Evolutionary conservation across 2,113 vertebrate species (phyloP), one percentile per base, ranked within the genome.

Genomic region (Notarius lentiginosus): DNA sequence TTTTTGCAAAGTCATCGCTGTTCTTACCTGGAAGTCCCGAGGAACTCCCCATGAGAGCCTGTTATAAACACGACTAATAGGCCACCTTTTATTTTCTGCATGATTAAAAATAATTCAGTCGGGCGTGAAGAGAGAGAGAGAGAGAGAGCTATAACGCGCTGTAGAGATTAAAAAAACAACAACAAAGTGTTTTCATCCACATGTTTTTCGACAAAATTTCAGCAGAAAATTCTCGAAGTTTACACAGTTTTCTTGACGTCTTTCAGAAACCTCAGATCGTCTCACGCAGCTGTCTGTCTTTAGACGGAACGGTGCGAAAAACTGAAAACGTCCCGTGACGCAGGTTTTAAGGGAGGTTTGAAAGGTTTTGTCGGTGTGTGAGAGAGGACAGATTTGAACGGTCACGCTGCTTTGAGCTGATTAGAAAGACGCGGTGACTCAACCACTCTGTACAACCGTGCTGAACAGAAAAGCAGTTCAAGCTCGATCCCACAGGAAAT

Each of bases 31-130:
- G 58, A 80, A n/a, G 51, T 79, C 75, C 49, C 20, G n/a, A 34
- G 15, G 56, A 61, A 12, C 20, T 47, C 30, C 58, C 79, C 66
- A 34, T 18, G 68, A 55, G 68, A 60, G 56, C 30, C 20, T 60
- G 83, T 58, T 84, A 84, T n/a, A 47, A 84, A 87, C 86, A 83
- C 15, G 9, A 60, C 41, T 87, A 86, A 86, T 79, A 86, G 22
- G 79, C 79, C 66, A 53, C 7, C 30, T 49, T 81, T 81, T 61
- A 61, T 61, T 61, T 84, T 84, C 55, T 84, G 55, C 70, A 15
- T 75, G 83, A 84, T 75, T 84, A 76, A 61, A 56, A 84, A 76
- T 84, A 2, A 61, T 84, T 22, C 68, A 75, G 70, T 61, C 55
- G 49, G 83, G 83, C 83, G 17, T 84, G 66, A 30, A 82, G 2